phyloP scores from a whole-genome alignment of 92 coral and sea anemone species.

The Paragorgia papillata region DNA sequence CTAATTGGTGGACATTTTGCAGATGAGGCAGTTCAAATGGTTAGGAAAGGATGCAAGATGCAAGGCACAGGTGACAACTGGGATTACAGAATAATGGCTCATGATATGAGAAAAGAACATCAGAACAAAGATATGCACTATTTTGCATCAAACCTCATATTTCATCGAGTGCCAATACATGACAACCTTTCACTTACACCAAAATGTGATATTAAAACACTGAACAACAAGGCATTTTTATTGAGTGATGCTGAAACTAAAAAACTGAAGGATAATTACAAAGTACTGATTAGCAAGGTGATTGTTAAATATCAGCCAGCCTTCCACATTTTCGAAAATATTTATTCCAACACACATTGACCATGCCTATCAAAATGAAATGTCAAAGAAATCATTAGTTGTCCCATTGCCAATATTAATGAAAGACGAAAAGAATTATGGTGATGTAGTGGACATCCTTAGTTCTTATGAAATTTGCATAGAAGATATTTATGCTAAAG shows the following conservation, averaged over 20 bases:
- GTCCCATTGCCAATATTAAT: constrained; percentile 54
- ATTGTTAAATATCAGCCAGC: background rate
- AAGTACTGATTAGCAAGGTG: constrained; percentile 17
- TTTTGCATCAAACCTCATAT: constrained; percentile 61
- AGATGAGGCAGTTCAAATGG: constrained; percentile 46
- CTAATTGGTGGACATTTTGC: constrained; percentile 53
- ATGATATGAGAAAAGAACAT: constrained; percentile 55
- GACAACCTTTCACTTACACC: constrained; percentile 24
- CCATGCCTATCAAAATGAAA: constrained; percentile 49
- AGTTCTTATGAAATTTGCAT: constrained; percentile 50
- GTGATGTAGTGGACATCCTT: constrained; percentile 61
- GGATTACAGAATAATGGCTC: constrained; percentile 49
- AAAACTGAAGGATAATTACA: constrained; percentile 57
- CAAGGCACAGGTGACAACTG: constrained; percentile 64
- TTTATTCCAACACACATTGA: constrained; percentile 52
- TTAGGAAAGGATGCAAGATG: constrained; percentile 46
- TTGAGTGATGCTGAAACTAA: constrained; percentile 42
- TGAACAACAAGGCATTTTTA: constrained; percentile 43
- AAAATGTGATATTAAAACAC: constrained; percentile 43
- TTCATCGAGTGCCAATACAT: constrained; percentile 58
- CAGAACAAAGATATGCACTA: too few relatives aligned
- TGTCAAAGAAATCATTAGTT: constrained; percentile 59
- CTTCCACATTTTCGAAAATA: constrained; percentile 7
- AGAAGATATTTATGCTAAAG: constrained; percentile 52
- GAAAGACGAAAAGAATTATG: constrained; percentile 42